A percentile compares a stretch with the other conserved stretches of the same genome.
These are phyloP conservation scores for Lucilia sericata DNA, from an alignment of 1,140 invertebrate species.

Conservation along the genomic window DNA sequence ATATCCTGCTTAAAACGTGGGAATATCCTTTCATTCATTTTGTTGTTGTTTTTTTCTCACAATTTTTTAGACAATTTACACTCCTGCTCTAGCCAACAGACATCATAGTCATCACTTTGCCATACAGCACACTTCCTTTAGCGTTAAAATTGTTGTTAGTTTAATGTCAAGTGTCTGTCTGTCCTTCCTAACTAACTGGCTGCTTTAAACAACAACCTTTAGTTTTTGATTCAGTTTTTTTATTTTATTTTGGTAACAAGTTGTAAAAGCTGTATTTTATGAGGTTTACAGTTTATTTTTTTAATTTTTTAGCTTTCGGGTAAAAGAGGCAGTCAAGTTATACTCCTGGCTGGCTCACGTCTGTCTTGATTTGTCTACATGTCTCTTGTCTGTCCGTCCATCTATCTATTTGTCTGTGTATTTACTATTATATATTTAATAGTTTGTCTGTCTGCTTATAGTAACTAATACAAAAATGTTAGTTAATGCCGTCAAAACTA, in stretches of 20 bases:
- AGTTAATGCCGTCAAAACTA: constrained; percentile 67
- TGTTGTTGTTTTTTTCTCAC: too few species aligned
- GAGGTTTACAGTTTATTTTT: constrained; percentile 55
- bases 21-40: background rate
- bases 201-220: constrained; percentile 37
- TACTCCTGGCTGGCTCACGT: background rate
- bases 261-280: constrained; percentile 38
- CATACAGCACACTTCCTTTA: background rate
- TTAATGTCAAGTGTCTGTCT: constrained; percentile 2
- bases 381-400: background rate
- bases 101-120: background rate
- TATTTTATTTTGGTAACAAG: constrained; percentile 34
- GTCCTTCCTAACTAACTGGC: background rate
- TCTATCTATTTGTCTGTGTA: background rate
- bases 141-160: background rate
- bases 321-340: constrained; percentile 47
- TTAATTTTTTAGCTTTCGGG: constrained; percentile 53
- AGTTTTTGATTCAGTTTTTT: background rate
- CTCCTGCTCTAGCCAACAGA: background rate
- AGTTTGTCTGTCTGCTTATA: background rate
- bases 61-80: too few species aligned
- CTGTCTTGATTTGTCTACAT: constrained; percentile 18
- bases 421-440: background rate
- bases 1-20: constrained; percentile 8
- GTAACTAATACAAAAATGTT: constrained; percentile 32